Conservation (phyloP, 2,113 vertebrate genomes). For the Struthio camelus region DNA sequence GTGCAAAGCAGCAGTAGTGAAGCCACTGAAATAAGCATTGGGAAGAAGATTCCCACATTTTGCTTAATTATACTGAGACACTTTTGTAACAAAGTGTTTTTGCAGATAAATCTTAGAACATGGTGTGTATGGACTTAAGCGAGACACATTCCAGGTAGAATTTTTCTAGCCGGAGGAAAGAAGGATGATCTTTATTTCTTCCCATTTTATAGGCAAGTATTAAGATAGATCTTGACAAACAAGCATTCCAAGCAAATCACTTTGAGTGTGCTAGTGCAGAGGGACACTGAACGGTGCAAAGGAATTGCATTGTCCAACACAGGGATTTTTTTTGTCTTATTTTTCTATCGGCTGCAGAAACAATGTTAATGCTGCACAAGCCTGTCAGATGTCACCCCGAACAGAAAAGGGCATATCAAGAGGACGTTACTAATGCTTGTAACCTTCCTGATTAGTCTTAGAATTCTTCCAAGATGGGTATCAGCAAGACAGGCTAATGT, state of each 20-base stretch:
- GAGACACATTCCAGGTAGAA: background rate
- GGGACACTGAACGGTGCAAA: background rate
- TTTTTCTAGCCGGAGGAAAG: background rate
- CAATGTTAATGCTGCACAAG: background rate
- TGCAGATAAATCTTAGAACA: background rate
- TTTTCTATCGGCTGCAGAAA: background rate
- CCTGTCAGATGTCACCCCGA: background rate
- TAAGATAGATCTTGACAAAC: background rate
- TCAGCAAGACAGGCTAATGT: background rate
- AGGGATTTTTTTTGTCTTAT: background rate
- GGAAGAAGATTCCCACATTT: background rate
- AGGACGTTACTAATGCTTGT: background rate
- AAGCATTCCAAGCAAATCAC: background rate
- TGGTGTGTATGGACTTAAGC: accelerated
- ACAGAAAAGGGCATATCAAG: background rate
- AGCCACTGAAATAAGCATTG: background rate
- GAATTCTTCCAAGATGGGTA: background rate
- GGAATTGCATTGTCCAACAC: background rate
- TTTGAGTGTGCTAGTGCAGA: background rate
- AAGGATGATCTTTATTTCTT: background rate
- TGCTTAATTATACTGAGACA: background rate
- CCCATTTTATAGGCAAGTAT: background rate
- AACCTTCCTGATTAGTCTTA: background rate
- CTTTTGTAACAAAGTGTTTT: background rate
- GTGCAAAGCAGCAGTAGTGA: background rate